Base-by-base conservation (phyloP, 2,888 invertebrate genomes). In the Venusia cambrica region DNA sequence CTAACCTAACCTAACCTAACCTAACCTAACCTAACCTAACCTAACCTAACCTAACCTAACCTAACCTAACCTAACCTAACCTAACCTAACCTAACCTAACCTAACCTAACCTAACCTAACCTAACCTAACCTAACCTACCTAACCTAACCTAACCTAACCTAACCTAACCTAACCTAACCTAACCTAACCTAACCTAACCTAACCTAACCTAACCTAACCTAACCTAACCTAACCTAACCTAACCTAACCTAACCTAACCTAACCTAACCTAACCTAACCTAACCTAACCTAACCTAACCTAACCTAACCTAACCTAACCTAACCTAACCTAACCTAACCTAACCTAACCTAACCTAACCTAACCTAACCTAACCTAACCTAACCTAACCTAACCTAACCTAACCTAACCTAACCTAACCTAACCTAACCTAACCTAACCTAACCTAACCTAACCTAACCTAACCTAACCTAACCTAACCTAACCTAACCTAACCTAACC, bases 241-340 rank as follows among this genome's bases (percentile, higher is more conserved):
- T 14, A 15, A 21, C 20, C 30, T 21, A 30, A 30, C 30, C 30
- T 30, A 21, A 30, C 14, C n/a, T n/a, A n/a, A n/a, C n/a, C n/a
- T n/a, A n/a, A n/a, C n/a, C n/a, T 21, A 19, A 20, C 30, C 21
- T 20, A 30, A 30, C 21, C 30, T 30, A 19, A 30, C 21, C 20
- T 30, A 30, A 30, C 30, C 30, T 30, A 30, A 40, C 40, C 40
- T 40, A 40, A 40, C 40, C n/a, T n/a, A n/a, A n/a, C n/a, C n/a
- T n/a, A n/a, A 41, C 40, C 40, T 41, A 41, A 41, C 40, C 40
- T 41, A 41, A 41, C 40, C 40, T 41, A 41, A 36, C 40, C 39
- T 35, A 39, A 40, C 40, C 40, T 40, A 40, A 40, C 40, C 40
- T 40, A 40, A 40, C 40, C 40, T 40, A 40, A 40, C 40, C n/a